phyloP scores from a whole-genome alignment of 1,140 invertebrate species.

The Arctopsyche grandis region DNA sequence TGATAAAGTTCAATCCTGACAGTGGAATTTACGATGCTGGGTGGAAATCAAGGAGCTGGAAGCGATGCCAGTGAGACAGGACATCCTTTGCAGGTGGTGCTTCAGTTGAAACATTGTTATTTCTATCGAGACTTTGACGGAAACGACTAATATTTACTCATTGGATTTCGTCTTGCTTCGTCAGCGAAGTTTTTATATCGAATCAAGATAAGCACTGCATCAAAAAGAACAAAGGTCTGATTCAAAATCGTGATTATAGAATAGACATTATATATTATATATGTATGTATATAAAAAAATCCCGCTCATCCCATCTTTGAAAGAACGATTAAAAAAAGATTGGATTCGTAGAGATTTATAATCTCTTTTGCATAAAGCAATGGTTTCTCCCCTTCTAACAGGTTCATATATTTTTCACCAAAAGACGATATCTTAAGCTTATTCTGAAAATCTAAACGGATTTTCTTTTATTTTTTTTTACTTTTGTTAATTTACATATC shows the following conservation, averaged over 20 bases:
- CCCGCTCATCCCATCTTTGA: background rate
- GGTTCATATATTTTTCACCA: background rate
- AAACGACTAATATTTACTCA: background rate
- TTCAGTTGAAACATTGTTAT: background rate
- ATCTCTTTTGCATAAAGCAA: constrained; percentile 27
- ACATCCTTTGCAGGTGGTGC: constrained; percentile 16
- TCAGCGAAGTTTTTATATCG: background rate
- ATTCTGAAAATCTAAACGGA: no score
- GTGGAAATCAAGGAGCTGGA: constrained; percentile 22
- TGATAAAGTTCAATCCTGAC: constrained; percentile 29
- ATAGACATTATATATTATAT: no score
- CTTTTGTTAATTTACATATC: no score
- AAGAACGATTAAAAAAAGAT: constrained; percentile 26
- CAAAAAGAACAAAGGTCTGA: no score
- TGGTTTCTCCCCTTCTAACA: background rate
- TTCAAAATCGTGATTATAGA: no score
- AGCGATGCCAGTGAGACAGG: background rate
- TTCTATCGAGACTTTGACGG: background rate
- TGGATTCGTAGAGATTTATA: constrained; percentile 8
- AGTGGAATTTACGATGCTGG: constrained; percentile 20
- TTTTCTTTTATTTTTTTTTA: no score
- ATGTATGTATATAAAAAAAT: no score
- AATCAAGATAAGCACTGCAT: no score
- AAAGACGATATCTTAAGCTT: background rate
- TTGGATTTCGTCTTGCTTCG: background rate